A percentile compares a stretch with the other conserved stretches of the same genome.
These are phyloP conservation scores for Babyrousa celebensis DNA, from an alignment of 2,797 vertebrate genomes.

Conservation along the genomic window DNA sequence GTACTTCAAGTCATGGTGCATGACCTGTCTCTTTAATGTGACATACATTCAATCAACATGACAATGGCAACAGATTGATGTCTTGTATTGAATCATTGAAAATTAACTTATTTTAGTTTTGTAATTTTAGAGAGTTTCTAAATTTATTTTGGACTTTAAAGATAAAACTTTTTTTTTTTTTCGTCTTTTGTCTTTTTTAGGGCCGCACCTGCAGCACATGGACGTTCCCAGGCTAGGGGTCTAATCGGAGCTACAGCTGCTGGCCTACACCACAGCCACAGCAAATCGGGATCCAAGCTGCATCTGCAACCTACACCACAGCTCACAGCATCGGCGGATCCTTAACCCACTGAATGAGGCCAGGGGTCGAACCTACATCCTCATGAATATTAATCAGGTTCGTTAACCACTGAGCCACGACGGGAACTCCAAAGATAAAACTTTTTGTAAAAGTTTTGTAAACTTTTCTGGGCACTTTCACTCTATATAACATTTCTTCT, in stretches of 20 bases:
- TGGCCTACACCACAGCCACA: too few species aligned
- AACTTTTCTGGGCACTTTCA: background rate
- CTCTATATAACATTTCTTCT: background rate
- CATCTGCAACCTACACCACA: too few species aligned
- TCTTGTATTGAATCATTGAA: slow-evolving; percentile 36
- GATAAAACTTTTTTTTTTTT: background rate
- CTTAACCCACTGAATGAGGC: too few species aligned
- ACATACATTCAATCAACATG: slow-evolving; percentile 12
- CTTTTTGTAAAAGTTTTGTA: background rate
- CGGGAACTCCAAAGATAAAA: background rate
- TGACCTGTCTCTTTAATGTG: background rate
- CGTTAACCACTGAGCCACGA: too few species aligned
- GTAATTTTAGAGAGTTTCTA: background rate
- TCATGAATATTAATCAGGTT: too few species aligned
- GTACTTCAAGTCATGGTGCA: background rate
- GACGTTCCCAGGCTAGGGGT: too few species aligned
- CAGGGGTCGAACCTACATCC: too few species aligned
- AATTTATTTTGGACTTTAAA: background rate
- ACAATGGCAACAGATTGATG: background rate
- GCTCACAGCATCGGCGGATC: too few species aligned
- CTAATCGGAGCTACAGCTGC: too few species aligned
- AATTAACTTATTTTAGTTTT: slow-evolving; percentile 45
- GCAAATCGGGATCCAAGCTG: too few species aligned
- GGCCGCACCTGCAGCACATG: too few species aligned
- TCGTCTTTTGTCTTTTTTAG: too few species aligned